A percentile compares a stretch with the other conserved stretches of the same genome.
Evolutionary conservation across 1,140 invertebrate genomes (phyloP).

Genomic region (Pygmarrhopalites habei): DNA sequence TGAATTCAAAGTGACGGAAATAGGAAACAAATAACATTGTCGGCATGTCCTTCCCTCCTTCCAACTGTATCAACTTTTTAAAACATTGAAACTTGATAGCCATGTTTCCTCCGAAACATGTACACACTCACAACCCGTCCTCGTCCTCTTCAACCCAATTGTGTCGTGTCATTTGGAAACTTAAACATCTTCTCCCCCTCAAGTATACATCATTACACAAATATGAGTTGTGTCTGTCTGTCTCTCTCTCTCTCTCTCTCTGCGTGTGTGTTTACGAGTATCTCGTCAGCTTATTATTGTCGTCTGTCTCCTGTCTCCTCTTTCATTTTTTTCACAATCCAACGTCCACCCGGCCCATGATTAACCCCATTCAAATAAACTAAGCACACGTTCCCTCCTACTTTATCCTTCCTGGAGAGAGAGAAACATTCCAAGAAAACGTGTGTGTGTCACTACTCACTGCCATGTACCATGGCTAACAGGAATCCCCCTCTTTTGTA

Average conservation of each 20-base stretch:
- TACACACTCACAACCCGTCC: constrained; percentile 11
- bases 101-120: constrained; percentile 36
- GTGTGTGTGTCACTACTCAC: no score
- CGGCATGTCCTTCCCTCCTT: constrained; percentile 18
- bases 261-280: no score
- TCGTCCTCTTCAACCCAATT: constrained; percentile 7
- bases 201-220: no score
- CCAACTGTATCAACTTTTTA: constrained; percentile 30
- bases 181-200: constrained; percentile 7
- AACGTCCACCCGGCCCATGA: constrained; percentile 1
- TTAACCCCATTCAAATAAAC: constrained; percentile 12
- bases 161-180: constrained; percentile 1
- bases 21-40: constrained; percentile 21
- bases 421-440: no score
- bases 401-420: no score
- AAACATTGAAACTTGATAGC: constrained; percentile 33
- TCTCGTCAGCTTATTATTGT: no score
- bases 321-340: not conserved
- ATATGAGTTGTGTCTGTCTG: no score
- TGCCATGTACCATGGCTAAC: no score
- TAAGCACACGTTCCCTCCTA: no score
- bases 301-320: constrained; percentile 14
- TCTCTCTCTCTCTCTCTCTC: no score
- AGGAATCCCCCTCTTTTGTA: no score
- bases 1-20: constrained; percentile 1